These are phyloP conservation scores for Campylorhamphus procurvoides DNA, from an alignment of 2,113 vertebrate genomes.

Conservation along the genomic window DNA sequence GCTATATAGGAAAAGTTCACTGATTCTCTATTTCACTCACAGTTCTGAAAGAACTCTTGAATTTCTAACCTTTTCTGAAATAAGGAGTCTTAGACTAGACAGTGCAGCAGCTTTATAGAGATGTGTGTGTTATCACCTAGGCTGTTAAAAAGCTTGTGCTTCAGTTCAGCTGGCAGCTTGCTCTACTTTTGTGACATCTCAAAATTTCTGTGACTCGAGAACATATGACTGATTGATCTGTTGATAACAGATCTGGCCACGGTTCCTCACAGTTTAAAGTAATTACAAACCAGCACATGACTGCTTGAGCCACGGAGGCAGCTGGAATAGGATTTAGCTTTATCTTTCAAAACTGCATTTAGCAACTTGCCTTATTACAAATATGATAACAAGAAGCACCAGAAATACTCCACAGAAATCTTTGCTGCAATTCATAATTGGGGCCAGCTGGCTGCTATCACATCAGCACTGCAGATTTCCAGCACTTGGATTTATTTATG, in stretches of 20 bases:
- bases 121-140: neutral
- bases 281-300: constrained; percentile 60
- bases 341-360: constrained; percentile 67
- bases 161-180: constrained; percentile 40
- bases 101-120: neutral
- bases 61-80: neutral
- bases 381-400: constrained; percentile 64
- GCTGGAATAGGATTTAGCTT: constrained; percentile 56
- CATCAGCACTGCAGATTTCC: constrained; percentile 61
- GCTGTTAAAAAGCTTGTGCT: constrained; percentile 10
- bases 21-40: neutral
- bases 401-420: constrained; percentile 69
- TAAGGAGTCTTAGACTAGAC: neutral
- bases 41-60: neutral
- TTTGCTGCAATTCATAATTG: constrained; percentile 62
- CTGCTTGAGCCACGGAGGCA: constrained; percentile 55
- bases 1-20: neutral
- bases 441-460: constrained; percentile 67
- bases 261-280: constrained; percentile 48
- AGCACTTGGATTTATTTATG: constrained; percentile 65
- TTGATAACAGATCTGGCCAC: constrained; percentile 47
- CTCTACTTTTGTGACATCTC: constrained; percentile 49
- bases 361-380: constrained; percentile 66
- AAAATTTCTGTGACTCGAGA: constrained; percentile 45
- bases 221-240: constrained; percentile 54